Base-by-base conservation (phyloP, 2,888 invertebrate genomes). In the Salticus scenicus region DNA sequence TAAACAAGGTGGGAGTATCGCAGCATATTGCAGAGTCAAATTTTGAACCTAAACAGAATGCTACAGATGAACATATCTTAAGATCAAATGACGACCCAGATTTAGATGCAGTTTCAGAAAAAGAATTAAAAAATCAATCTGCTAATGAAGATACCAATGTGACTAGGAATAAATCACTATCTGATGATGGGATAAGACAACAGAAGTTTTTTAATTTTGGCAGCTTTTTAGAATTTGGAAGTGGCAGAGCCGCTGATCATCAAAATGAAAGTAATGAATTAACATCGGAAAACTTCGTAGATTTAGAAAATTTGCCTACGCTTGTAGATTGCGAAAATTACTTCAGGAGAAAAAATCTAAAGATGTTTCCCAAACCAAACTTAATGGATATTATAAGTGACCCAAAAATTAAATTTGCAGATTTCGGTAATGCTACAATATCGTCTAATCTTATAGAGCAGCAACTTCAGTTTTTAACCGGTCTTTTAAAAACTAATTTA, bases 361-460 rank as follows among this genome's bases (percentile, higher is more conserved):
- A 30, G 20, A 28, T 75, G 28, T 74, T 74, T 57, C 28, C 77
- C 4, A 70, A 70, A n/a, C 77, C 77, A 24, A 78, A 78, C 37
- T 27, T 78, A 5, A 69, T 78, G 28, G 77, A 78, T 20, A 57
- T 78, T 0, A 41, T 66, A 4, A 41, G 12, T 1, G 28, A 66
- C 20, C 66, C 64, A 1, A 66, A 33, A n/a, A 66, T 30, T 30
- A 2, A 31, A 5, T 1, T 30, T 17, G 17, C 14, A 17, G 30
- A 66, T 66, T 66, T 66, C 24, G 64, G 10, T 17, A 28, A 66
- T 66, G 30, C 64, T 14, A 30, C 64, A 4, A 66, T 66, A 66
- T 28, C 30, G 12, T 24, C 30, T 30, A 66, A 66, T 7, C n/a
- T 30, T 12, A 12, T 30, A 30, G 64, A 66, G 10, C 8, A 2